These are phyloP conservation scores for Lepus timidus DNA, from an alignment of 2,113 vertebrate genomes.

Conservation along the genomic window DNA sequence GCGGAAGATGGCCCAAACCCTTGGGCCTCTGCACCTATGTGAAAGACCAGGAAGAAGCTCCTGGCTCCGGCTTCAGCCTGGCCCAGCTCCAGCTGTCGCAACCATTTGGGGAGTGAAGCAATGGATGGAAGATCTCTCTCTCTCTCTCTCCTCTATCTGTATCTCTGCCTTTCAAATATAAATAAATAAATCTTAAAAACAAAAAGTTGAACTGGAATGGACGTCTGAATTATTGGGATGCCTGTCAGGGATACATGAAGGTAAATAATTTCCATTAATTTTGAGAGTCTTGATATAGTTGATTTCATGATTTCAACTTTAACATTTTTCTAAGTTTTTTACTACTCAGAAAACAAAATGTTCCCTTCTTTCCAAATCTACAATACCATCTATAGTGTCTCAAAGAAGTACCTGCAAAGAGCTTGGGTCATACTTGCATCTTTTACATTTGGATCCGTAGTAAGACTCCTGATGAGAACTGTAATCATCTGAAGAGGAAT, in stretches of 20 bases:
- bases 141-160: no score
- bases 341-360: slow-evolving; percentile 9
- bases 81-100: no score
- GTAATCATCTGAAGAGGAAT: slow-evolving; percentile 99
- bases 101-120: no score
- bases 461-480: slow-evolving; percentile 98
- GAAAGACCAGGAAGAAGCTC: no score
- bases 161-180: no score
- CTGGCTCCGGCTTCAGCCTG: no score
- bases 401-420: slow-evolving; percentile 93
- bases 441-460: slow-evolving; percentile 97
- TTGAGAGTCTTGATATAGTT: slow-evolving; percentile 40
- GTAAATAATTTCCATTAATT: slow-evolving; percentile 6
- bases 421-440: slow-evolving; percentile 98
- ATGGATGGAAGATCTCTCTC: no score
- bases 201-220: neutral
- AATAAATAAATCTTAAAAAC: no score
- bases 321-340: slow-evolving; percentile 28
- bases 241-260: neutral
- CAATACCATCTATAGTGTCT: neutral
- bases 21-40: no score
- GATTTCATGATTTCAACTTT: slow-evolving; percentile 45
- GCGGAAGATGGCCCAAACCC: no score
- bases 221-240: slow-evolving; percentile 40
- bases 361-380: neutral